A percentile compares a stretch with the other conserved stretches of the same genome.
These are phyloP conservation scores for Brachionus rotundiformis DNA, from an alignment of 1,140 invertebrate genomes.

Conservation along the genomic window DNA sequence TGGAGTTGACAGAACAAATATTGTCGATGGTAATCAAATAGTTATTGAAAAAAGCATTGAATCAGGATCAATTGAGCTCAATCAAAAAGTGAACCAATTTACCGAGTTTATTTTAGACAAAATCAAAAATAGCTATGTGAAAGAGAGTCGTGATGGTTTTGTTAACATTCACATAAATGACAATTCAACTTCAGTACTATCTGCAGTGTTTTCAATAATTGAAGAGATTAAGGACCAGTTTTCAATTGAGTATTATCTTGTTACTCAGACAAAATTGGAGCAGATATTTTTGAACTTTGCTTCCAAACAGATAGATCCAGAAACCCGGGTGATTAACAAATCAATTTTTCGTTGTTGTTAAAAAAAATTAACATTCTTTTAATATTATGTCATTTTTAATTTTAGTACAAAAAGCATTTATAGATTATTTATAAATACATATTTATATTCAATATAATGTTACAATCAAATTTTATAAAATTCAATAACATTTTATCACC, in stretches of 20 bases:
- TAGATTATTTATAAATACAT: not conserved
- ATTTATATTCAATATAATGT: not conserved
- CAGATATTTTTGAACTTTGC: conserved; percentile 64
- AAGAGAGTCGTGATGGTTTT: conserved; percentile 49
- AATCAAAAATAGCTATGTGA: conserved; percentile 19
- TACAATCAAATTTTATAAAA: not conserved
- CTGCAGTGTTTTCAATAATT: not conserved
- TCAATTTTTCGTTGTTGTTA: not conserved
- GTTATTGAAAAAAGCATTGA: not conserved
- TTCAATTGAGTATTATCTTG: conserved; percentile 66
- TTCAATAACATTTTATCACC: too few species aligned
- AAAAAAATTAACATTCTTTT: too few species aligned
- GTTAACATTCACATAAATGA: conserved; percentile 49
- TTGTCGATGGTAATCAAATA: conserved; percentile 25
- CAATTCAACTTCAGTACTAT: conserved; percentile 35
- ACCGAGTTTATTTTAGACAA: not conserved
- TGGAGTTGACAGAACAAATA: not conserved
- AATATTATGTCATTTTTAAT: not conserved
- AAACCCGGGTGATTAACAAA: not conserved
- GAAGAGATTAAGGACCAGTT: conserved; percentile 22
- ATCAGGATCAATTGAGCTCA: not conserved
- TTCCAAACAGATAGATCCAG: conserved; percentile 58
- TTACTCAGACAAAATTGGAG: conserved; percentile 67
- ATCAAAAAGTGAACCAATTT: conserved; percentile 48
- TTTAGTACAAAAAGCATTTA: not conserved